phyloP scores from a whole-genome alignment of 2,113 vertebrate species.

The Sander lucioperca region DNA sequence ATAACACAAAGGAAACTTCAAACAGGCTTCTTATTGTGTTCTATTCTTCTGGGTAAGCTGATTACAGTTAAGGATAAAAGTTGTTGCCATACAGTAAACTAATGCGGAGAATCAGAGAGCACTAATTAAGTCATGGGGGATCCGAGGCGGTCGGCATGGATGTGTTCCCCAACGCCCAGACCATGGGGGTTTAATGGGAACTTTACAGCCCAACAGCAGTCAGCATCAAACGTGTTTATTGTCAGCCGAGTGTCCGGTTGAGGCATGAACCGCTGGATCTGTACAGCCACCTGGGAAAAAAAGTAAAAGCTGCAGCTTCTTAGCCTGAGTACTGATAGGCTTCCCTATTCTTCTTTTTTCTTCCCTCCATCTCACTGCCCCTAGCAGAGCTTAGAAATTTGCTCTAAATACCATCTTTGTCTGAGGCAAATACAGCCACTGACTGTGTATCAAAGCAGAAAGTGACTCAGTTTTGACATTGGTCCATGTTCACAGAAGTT shows the following conservation, averaged over 20 bases:
- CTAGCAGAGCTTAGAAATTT: conserved; percentile 41
- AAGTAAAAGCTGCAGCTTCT: conserved; percentile 51
- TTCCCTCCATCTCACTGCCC: conserved; percentile 42
- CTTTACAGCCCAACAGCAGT: conserved; percentile 75
- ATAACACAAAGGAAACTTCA: conserved; percentile 82
- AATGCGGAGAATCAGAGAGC: conserved; percentile 82
- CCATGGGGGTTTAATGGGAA: conserved; percentile 70
- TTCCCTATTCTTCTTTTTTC: conserved; percentile 35
- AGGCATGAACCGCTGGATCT: conserved; percentile 72
- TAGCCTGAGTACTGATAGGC: conserved; percentile 36
- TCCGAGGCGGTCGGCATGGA: conserved; percentile 67
- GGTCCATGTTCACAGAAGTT: background rate
- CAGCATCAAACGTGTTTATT: conserved; percentile 82
- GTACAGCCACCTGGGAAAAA: conserved; percentile 60
- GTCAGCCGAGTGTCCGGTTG: conserved; percentile 76
- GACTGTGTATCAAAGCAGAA: conserved; percentile 18
- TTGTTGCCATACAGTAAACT: conserved; percentile 84
- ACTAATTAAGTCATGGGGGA: conserved; percentile 86
- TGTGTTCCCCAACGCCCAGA: conserved; percentile 76
- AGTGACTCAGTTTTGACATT: conserved; percentile 4
- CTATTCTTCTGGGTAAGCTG: conserved; percentile 83
- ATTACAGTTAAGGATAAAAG: conserved; percentile 84
- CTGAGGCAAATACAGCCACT: conserved; percentile 25
- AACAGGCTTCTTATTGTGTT: conserved; percentile 76
- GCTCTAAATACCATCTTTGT: conserved; percentile 39